A percentile compares a stretch with the other conserved stretches of the same genome.
Evolutionary conservation across 2,888 invertebrate species (phyloP).

Genomic region (Thymelicus acteon): DNA sequence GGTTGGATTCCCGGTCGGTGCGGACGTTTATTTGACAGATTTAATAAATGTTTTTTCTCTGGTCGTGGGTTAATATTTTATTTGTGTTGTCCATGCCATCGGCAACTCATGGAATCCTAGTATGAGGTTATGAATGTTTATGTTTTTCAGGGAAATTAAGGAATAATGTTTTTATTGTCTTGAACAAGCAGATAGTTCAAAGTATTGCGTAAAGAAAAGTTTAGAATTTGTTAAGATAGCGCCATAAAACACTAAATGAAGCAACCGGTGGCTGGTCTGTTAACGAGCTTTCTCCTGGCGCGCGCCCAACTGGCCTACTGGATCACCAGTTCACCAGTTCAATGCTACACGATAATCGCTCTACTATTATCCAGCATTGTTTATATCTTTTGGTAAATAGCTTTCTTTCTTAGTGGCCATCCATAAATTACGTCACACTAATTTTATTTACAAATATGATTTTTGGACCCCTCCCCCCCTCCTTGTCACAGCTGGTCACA

Average conservation of each 20-base stretch:
- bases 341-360: neutral
- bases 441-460: no score
- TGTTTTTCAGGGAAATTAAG: no score
- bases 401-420: no score
- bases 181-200: no score
- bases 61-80: no score
- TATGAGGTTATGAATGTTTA: neutral
- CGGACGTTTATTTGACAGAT: neutral
- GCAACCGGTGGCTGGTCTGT: conserved; percentile 36
- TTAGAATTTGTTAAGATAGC: conserved; percentile 1
- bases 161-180: no score
- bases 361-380: neutral
- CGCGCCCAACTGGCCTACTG: conserved; percentile 34
- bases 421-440: no score
- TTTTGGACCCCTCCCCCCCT: no score
- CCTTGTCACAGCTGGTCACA: no score
- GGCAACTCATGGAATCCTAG: no score
- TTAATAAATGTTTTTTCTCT: neutral
- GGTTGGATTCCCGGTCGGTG: no score
- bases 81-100: no score
- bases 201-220: neutral
- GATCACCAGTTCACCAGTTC: neutral
- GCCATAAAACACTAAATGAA: conserved; percentile 38
- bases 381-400: neutral
- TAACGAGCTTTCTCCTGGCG: conserved; percentile 42